Conservation (phyloP, 2,113 vertebrate species). For the Eupsittula cactorum region DNA sequence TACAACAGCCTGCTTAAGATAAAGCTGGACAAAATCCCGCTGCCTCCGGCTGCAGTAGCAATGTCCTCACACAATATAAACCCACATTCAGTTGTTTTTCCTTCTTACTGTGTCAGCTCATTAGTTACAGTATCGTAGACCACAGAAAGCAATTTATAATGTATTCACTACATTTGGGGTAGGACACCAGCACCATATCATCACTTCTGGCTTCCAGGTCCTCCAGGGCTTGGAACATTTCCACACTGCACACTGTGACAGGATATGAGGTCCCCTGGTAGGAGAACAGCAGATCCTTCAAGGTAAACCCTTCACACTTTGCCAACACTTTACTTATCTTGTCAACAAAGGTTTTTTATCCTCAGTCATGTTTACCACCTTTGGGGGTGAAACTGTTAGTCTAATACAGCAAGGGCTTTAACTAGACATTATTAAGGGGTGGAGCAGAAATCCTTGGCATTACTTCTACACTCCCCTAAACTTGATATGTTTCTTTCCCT, state of each 20-base stretch:
- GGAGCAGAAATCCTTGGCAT: background rate
- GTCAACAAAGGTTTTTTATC: background rate
- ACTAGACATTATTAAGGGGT: background rate
- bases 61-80: background rate
- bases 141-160: background rate
- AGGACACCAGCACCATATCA: slow-evolving; percentile 75
- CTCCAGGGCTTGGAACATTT: slow-evolving; percentile 60
- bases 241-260: slow-evolving; percentile 43
- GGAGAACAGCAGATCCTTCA: slow-evolving; percentile 72
- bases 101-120: background rate
- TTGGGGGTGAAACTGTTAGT: background rate
- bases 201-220: slow-evolving; percentile 69
- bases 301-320: slow-evolving; percentile 17
- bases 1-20: background rate
- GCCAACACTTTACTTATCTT: background rate
- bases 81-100: background rate
- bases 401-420: background rate
- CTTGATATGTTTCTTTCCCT: background rate
- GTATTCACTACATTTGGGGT: slow-evolving; percentile 80
- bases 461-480: background rate
- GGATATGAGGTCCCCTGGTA: slow-evolving; percentile 68
- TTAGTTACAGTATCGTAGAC: background rate
- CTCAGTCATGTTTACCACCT: background rate
- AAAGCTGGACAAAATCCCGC: background rate
- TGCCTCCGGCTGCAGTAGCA: background rate